A percentile compares a stretch with the other conserved stretches of the same genome.
Conservation (phyloP, 1,140 invertebrate species). For the Drosophila lacteicornis region DNA sequence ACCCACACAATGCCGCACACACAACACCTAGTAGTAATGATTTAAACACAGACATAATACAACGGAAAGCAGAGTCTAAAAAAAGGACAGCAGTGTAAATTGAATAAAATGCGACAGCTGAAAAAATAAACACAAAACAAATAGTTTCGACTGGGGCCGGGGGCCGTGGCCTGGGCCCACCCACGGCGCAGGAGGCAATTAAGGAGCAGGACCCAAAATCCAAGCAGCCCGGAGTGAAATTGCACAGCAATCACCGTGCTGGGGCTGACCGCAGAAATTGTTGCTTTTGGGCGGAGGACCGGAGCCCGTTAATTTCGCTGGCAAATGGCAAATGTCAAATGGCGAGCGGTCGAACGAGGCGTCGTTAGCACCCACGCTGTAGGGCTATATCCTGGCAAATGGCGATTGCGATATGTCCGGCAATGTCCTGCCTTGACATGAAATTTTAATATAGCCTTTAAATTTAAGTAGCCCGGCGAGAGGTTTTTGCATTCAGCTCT, state of each 20-base stretch:
- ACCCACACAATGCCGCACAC: conserved; percentile 16
- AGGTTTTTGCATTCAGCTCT: conserved; percentile 53
- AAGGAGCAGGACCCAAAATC: conserved; percentile 29
- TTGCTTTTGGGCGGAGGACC: conserved; percentile 26
- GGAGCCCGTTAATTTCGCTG: conserved; percentile 53
- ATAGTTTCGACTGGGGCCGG: conserved; percentile 23
- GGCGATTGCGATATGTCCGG: conserved; percentile 23
- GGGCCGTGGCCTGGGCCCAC: neutral
- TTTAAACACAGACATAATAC: conserved; percentile 17
- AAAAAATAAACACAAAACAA: conserved; percentile 30
- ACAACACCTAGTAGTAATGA: conserved; percentile 3
- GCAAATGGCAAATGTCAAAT: conserved; percentile 61
- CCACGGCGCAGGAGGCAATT: conserved; percentile 35
- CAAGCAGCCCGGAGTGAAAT: conserved; percentile 25
- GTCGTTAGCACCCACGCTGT: conserved; percentile 65
- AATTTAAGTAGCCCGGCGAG: conserved; percentile 64
- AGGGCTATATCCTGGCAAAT: conserved; percentile 30
- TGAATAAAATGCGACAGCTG: conserved; percentile 41
- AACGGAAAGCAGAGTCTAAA: neutral
- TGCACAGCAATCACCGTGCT: conserved; percentile 20
- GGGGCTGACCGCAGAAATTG: conserved; percentile 43
- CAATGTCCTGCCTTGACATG: conserved; percentile 56
- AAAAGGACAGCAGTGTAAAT: conserved; percentile 35
- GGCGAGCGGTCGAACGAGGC: conserved; percentile 27
- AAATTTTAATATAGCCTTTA: conserved; percentile 72